A percentile compares a stretch with the other conserved stretches of the same genome.
Evolutionary conservation across 2,888 invertebrate genomes (phyloP).

Genomic region (Folsomia manolachei): DNA sequence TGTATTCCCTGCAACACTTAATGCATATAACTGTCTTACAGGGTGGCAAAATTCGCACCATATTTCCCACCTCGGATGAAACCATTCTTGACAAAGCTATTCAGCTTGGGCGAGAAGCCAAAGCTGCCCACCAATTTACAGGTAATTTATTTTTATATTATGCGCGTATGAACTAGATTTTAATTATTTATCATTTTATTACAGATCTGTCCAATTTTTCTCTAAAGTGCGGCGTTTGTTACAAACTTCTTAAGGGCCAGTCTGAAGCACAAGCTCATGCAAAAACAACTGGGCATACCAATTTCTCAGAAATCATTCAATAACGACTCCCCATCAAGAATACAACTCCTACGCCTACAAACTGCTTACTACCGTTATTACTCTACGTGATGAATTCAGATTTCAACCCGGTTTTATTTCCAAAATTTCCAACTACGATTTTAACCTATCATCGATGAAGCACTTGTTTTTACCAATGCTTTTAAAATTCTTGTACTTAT

Average conservation of each 20-base stretch:
- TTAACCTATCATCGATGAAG: no score
- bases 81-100: slow-evolving; percentile 74
- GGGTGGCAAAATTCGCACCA: slow-evolving; percentile 72
- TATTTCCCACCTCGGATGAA: slow-evolving; percentile 74
- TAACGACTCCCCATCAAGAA: no score
- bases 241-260: slow-evolving; percentile 73
- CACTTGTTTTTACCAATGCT: no score
- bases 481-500: no score
- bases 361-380: no score
- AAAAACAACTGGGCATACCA: slow-evolving; percentile 71
- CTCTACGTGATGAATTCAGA: no score
- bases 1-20: not conserved
- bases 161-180: no score
- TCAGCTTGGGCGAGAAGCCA: slow-evolving; percentile 81
- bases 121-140: slow-evolving; percentile 84
- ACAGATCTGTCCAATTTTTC: slow-evolving; percentile 84
- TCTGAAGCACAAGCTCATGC: slow-evolving; percentile 81
- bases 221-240: slow-evolving; percentile 78
- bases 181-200: no score
- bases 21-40: slow-evolving; percentile 23
- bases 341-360: no score
- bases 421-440: no score
- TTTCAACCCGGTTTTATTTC: no score
- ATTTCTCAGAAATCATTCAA: slow-evolving; percentile 55
- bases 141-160: no score